Evolutionary conservation across 2,888 invertebrate species (phyloP), one percentile per base, ranked within the genome.

Genomic region (Thyatira batis): DNA sequence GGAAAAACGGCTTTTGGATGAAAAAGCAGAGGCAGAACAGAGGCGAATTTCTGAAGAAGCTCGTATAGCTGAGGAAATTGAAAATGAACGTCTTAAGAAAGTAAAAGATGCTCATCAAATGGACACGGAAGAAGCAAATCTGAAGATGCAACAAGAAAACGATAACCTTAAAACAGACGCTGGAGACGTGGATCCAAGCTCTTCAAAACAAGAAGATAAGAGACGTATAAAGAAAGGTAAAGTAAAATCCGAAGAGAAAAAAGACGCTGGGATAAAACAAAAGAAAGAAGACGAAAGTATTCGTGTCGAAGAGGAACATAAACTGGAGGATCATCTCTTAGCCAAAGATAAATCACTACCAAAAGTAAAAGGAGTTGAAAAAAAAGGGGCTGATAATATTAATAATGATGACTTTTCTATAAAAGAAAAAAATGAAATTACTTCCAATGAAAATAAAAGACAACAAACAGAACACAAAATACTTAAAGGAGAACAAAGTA

Each of bases 261-360:
- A 46, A 21, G 39, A 50, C 9, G 20, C 39, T 21, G 49, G 45
- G 39, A 60, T 44, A 52, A 23, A 44, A 23, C 50, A 46, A 20
- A 39, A 4, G 64, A 66, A 33, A 8, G 43, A 33, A 33, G 20
- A 8, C 3, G 44, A 52, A 53, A 56, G 20, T 49, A 56, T 44
- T 49, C 50, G 25, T 46, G 58, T 58, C 55, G 62, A 55, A 60
- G 30, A 27, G 17, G 49, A 57, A 11, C 11, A 21, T 25, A 30
- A 52, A 49, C 27, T 50, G 49, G 58, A 48, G 50, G 28, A 28
- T 58, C 62, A 45, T 52, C 58, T 6, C 51, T 63, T 49, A 53
- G 58, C 45, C 13, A 43, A 58, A 33, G 9, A 23, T 5, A 63
- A 58, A 25, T 33, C 49, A 43, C 28, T 49, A 13, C 51, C 55